Percentiles rank a stretch among this genome's conserved stretches.
These are phyloP conservation scores for Cylas formicarius DNA, from an alignment of 1,140 invertebrate genomes.

Conservation along the genomic window DNA sequence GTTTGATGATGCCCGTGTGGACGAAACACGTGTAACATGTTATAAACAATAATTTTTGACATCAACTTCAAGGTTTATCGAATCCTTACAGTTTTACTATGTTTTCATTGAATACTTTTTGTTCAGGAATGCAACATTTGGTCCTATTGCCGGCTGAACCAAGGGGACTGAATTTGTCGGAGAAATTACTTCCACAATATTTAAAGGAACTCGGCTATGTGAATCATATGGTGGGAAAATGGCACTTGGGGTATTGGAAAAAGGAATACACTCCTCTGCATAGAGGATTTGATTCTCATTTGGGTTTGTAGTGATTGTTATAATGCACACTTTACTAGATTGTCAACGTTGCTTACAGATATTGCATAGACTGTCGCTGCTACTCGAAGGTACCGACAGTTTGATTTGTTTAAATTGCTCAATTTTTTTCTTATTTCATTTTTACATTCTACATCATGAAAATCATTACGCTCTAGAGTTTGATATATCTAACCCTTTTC, in stretches of 20 bases:
- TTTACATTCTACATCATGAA: too few relatives aligned
- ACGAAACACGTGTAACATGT: too few relatives aligned
- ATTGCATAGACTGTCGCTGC: constrained; percentile 15
- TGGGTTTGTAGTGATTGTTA: constrained; percentile 45
- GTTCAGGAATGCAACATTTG: constrained; percentile 70
- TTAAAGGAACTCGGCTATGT: constrained; percentile 72
- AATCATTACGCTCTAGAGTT: too few relatives aligned
- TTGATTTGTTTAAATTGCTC: background rate
- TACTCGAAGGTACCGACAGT: too few relatives aligned
- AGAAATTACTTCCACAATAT: constrained; percentile 75
- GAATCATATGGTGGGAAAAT: constrained; percentile 84
- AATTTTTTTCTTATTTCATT: too few relatives aligned
- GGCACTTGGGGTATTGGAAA: constrained; percentile 82
- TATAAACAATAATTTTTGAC: too few relatives aligned
- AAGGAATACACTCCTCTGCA: constrained; percentile 68
- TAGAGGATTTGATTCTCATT: constrained; percentile 76
- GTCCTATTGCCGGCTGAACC: constrained; percentile 71
- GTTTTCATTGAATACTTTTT: too few relatives aligned
- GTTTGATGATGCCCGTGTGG: too few relatives aligned
- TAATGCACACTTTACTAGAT: background rate
- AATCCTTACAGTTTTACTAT: too few relatives aligned
- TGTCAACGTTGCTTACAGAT: background rate
- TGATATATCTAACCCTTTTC: too few relatives aligned
- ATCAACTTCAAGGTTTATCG: too few relatives aligned
- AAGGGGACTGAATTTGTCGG: constrained; percentile 66